Base-by-base conservation (phyloP, 2,888 invertebrate species). In the Ephialtes manifestator region DNA sequence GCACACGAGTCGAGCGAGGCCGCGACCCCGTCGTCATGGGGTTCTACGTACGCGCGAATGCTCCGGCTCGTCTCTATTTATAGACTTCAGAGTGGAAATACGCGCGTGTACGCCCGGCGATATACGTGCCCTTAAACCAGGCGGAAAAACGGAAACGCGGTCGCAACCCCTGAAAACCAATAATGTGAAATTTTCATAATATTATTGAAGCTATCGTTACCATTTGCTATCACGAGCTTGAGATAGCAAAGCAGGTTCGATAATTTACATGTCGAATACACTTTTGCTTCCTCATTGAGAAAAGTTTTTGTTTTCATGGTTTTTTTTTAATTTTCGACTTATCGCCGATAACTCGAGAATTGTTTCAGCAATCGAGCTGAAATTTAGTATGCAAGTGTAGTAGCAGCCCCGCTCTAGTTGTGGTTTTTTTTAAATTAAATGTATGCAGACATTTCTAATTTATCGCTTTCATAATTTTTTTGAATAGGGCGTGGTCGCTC, bases 11-110 rank as follows among this genome's bases (percentile, higher is more conserved):
- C 71, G 65, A 58, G 48, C 71, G 76, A 84, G 84, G 80, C 80
- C 48, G 76, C 80, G 84, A 84, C 84, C 80, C 80, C 80, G 28
- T 77, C 58, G 71, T 72, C 60, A 65, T 76, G 48, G 39, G 76
- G 76, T 60, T 74, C 48, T 51, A 51, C 63, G 51, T 39, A 65
- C 51, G 48, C 48, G 60, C 75, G 20, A 48, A 35, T 72, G 72
- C 43, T 58, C 58, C 72, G 18, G 48, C 63, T 75, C 75, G 35
- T 13, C 4, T 63, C 75, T 75, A 75, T 75, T 75, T 75, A 75
- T 75, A 75, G 35, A 63, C 51, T 13, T 24, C 18, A 39, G 48
- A 63, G 35, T 65, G 24, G 24, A 65, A 55, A 63, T 67, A 46
- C 67, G 67, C 67, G 20, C 67, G 67, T 67, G 67, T 67, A 67